phyloP scores from a whole-genome alignment of 2,888 invertebrate genomes.

The Rutpela maculata region DNA sequence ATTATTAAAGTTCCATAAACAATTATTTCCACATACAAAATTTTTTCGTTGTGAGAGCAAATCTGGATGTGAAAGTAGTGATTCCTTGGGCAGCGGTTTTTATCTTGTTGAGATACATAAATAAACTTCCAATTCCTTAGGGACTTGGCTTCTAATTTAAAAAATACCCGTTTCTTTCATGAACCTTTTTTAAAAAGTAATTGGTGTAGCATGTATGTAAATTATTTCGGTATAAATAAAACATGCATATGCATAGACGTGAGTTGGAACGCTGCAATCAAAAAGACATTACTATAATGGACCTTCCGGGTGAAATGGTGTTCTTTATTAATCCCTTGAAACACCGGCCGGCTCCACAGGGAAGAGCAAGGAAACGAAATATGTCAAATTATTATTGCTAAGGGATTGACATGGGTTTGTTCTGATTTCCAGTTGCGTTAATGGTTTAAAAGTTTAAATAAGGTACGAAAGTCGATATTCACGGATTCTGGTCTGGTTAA shows the following conservation, averaged over 20 bases:
- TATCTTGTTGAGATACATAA: too few species aligned
- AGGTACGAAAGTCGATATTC: background rate
- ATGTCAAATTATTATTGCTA: constrained; percentile 16
- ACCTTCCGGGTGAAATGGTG: background rate
- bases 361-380: background rate
- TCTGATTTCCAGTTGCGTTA: background rate
- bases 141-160: too few species aligned
- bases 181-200: too few species aligned
- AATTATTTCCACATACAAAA: too few species aligned
- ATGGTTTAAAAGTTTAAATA: constrained; percentile 20
- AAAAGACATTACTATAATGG: background rate
- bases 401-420: constrained; percentile 7
- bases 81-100: too few species aligned
- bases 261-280: background rate
- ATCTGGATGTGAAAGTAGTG: too few species aligned
- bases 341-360: background rate
- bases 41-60: too few species aligned
- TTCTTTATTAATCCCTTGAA: constrained; percentile 1
- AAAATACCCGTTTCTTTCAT: too few species aligned
- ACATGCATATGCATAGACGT: background rate
- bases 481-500: background rate
- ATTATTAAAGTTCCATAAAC: too few species aligned
- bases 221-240: too few species aligned
- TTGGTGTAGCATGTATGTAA: too few species aligned
- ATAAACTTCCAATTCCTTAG: too few species aligned